Conservation (phyloP, 2,888 invertebrate genomes). For the Tiliacea aurago region DNA sequence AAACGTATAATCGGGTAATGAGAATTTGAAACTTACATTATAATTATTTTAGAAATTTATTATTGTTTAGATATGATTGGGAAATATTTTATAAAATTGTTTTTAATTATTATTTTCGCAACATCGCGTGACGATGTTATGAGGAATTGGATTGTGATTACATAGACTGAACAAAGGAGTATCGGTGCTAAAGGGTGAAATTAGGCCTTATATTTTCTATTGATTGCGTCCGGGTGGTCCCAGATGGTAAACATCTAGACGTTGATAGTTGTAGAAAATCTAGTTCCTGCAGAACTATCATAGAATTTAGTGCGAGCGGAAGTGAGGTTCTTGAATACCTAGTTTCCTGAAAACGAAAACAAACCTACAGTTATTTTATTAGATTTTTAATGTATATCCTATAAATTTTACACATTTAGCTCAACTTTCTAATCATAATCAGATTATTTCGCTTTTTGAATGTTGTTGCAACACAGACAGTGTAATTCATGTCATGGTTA, state of each 20-base stretch:
- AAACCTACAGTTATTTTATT: slow-evolving; percentile 33
- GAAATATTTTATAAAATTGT: slow-evolving; percentile 66
- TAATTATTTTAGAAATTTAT: slow-evolving; percentile 66
- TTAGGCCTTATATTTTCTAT: slow-evolving; percentile 67
- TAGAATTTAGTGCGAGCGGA: slow-evolving; percentile 21
- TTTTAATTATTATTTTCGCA: slow-evolving; percentile 61
- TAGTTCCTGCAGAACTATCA: slow-evolving; percentile 45
- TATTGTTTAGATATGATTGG: slow-evolving; percentile 67
- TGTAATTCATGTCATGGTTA: neutral
- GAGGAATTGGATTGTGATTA: slow-evolving; percentile 70
- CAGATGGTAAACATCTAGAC: slow-evolving; percentile 51
- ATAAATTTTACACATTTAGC: slow-evolving; percentile 9
- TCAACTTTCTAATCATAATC: slow-evolving; percentile 31
- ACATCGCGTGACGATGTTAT: slow-evolving; percentile 51
- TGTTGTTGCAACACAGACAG: neutral
- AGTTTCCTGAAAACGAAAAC: slow-evolving; percentile 13
- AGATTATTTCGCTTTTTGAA: slow-evolving; percentile 5
- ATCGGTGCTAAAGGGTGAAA: slow-evolving; percentile 71
- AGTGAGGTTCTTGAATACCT: slow-evolving; percentile 18
- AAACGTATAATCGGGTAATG: slow-evolving; percentile 66
- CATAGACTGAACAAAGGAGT: slow-evolving; percentile 74
- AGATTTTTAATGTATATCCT: neutral
- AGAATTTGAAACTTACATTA: slow-evolving; percentile 39
- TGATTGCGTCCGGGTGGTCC: slow-evolving; percentile 31
- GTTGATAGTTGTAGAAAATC: slow-evolving; percentile 64